Conservation (phyloP, 2,797 vertebrate genomes). For the Sternarchorhynchus goeldii region DNA sequence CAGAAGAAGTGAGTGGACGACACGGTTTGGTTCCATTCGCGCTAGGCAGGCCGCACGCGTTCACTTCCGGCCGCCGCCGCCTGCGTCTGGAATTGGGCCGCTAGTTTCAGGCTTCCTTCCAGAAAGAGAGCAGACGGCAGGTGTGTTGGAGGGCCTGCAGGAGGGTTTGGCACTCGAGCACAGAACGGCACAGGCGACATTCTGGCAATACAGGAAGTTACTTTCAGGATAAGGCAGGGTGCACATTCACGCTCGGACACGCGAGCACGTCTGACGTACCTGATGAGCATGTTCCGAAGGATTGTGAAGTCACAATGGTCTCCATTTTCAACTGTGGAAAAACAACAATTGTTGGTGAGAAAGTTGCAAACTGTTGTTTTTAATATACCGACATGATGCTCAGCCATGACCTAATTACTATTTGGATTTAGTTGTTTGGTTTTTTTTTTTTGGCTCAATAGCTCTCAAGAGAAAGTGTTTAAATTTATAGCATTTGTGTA, state of each 20-base stretch:
- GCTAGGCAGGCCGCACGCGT: too few species aligned
- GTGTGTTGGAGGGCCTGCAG: background rate
- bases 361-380: background rate
- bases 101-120: too few species aligned
- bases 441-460: background rate
- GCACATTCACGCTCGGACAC: background rate
- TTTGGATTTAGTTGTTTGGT: background rate
- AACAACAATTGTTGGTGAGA: background rate
- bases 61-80: too few species aligned
- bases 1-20: background rate
- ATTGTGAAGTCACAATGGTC: constrained; percentile 99
- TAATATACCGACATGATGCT: background rate
- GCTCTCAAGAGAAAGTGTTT: background rate
- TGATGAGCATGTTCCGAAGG: constrained; percentile 98
- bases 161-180: background rate
- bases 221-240: too few species aligned
- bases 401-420: background rate
- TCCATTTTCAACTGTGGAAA: constrained; percentile 88
- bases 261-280: constrained; percentile 67
- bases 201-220: too few species aligned
- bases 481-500: background rate
- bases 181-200: too few species aligned
- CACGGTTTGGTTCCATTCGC: too few species aligned
- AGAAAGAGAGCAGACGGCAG: background rate
- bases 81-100: too few species aligned